Percentiles rank a stretch among this genome's conserved stretches.
Evolutionary conservation across 2,797 vertebrate genomes (phyloP).

Genomic region (Macropodus opercularis): DNA sequence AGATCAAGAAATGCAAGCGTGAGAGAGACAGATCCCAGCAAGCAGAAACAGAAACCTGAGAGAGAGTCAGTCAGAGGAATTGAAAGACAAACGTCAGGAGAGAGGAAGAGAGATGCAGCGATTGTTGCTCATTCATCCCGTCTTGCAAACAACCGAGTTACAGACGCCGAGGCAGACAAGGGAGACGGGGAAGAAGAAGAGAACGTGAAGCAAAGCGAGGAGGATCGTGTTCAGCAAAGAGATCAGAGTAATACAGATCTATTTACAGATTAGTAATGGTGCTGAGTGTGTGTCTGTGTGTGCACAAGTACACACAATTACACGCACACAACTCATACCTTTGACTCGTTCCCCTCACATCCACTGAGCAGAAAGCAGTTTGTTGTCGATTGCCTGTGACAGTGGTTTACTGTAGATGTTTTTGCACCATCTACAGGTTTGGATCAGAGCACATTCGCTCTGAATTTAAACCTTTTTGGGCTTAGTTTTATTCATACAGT

Average conservation of each 20-base stretch:
- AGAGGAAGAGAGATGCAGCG: conserved; percentile 39
- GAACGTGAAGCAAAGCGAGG: conserved; percentile 40
- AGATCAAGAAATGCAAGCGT: conserved; percentile 22
- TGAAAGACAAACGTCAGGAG: conserved; percentile 54
- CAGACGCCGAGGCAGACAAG: conserved; percentile 43
- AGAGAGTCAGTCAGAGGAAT: conserved; percentile 49
- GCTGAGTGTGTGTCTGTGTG: conserved; percentile 32
- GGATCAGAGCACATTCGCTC: not conserved
- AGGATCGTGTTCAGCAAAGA: conserved; percentile 57
- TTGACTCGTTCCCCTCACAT: conserved; percentile 28
- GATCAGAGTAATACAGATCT: conserved; percentile 67
- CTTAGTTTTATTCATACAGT: not conserved
- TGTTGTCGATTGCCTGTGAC: conserved; percentile 3
- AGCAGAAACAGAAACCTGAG: conserved; percentile 38
- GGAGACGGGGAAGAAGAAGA: conserved; percentile 45
- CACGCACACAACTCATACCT: conserved; percentile 2
- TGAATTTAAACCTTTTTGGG: not conserved
- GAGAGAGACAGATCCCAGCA: conserved; percentile 29
- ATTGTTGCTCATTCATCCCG: conserved; percentile 60
- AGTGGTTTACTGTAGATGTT: not conserved
- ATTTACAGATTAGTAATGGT: conserved; percentile 69
- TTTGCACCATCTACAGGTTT: conserved; percentile 46
- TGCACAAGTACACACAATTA: not conserved
- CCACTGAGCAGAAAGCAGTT: conserved; percentile 21
- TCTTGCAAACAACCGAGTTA: conserved; percentile 56